These are phyloP conservation scores for Aphidius gifuensis DNA, from an alignment of 1,140 invertebrate species.

Conservation along the genomic window DNA sequence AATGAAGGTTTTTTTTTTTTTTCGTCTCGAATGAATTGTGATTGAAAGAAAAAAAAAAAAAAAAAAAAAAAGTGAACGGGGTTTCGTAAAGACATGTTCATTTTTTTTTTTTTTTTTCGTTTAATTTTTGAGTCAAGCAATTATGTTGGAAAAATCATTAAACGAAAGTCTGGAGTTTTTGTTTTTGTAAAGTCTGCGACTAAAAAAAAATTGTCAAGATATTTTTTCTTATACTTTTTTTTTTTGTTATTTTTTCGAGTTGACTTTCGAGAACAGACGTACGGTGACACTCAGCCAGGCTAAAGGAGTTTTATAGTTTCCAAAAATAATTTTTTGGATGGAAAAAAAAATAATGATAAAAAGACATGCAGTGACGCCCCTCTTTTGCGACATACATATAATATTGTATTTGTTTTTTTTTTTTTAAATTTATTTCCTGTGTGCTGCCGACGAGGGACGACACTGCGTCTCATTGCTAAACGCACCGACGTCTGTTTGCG, in stretches of 20 bases:
- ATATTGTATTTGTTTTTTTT: too few relatives aligned
- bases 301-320: conserved; percentile 14
- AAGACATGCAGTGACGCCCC: conserved; percentile 4
- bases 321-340: conserved; percentile 20
- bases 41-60: too few relatives aligned
- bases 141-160: too few relatives aligned
- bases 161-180: too few relatives aligned
- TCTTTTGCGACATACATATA: neutral
- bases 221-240: conserved; percentile 5
- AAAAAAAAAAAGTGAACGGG: too few relatives aligned
- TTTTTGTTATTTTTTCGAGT: conserved; percentile 6
- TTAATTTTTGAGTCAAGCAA: too few relatives aligned
- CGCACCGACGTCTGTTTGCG: neutral
- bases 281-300: neutral
- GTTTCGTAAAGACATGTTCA: too few relatives aligned
- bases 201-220: neutral
- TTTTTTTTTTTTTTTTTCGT: too few relatives aligned
- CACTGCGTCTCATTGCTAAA: neutral
- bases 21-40: too few relatives aligned
- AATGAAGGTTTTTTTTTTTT: too few relatives aligned
- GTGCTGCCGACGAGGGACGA: neutral
- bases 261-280: conserved; percentile 8
- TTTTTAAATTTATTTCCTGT: too few relatives aligned
- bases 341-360: conserved; percentile 13
- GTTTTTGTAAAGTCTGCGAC: too few relatives aligned